phyloP scores from a whole-genome alignment of 1,140 invertebrate genomes.

The Parapsyche elsis region DNA sequence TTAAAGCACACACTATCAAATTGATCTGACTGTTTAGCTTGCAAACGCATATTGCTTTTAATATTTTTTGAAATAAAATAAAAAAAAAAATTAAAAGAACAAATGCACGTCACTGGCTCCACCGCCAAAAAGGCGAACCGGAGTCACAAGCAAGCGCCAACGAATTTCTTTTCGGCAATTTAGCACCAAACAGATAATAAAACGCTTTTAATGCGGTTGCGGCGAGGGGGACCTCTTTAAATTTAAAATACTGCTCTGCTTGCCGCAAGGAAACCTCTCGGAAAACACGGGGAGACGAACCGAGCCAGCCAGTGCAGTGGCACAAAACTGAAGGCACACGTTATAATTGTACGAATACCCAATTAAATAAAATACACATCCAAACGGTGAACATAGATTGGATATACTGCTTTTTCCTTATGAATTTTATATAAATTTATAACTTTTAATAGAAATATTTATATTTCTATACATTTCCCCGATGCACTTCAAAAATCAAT shows the following conservation, averaged over 20 bases:
- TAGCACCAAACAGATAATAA: conserved; percentile 69
- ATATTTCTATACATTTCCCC: no score
- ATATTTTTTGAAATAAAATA: not conserved
- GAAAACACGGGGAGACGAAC: not conserved
- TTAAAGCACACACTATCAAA: not conserved
- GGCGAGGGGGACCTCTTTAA: conserved; percentile 49
- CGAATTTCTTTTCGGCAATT: conserved; percentile 69
- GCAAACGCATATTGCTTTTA: not conserved
- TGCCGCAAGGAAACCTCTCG: conserved; percentile 15
- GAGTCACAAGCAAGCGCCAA: conserved; percentile 48
- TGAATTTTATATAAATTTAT: no score
- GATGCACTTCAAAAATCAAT: no score
- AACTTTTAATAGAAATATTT: no score
- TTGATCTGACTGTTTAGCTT: not conserved
- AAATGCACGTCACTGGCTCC: not conserved
- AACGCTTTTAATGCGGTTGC: conserved; percentile 67
- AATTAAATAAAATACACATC: no score
- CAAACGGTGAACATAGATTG: no score
- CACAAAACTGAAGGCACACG: not conserved
- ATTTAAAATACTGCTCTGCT: conserved; percentile 55
- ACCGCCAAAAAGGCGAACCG: conserved; percentile 26
- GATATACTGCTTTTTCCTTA: no score
- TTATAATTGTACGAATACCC: no score
- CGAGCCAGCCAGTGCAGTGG: not conserved
- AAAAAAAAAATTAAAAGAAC: not conserved